Evolutionary conservation across 2,797 vertebrate genomes (phyloP), one percentile per base, ranked within the genome.

Genomic region (Poecilia picta): DNA sequence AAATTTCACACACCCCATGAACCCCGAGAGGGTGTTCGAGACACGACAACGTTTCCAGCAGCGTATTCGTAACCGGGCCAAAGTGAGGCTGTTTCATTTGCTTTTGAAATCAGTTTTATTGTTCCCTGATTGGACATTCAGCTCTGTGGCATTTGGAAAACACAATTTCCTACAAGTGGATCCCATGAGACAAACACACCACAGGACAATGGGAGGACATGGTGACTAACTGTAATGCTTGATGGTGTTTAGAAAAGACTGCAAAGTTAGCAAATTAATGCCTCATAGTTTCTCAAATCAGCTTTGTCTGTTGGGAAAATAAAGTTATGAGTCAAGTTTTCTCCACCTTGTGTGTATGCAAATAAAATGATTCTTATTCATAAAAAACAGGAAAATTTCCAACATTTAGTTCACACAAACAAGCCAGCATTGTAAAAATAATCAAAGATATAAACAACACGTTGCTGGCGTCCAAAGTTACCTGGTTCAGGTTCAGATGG

Each of bases 31-130:
- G 70, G 74, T 15, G 43, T 39, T 79, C 75, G 71, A 76, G 77
- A 80, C 36, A 75, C 49, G 49, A 13, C 39, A 33, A 74, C 80
- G 75, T 79, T 49, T 77, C 55, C 43, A 49, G 71, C 76, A 33
- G 75, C n/a, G 66, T 80, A 75, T 62, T 2, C 33, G 53, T 33
- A 81, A 81, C 41, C 41, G 0, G 2, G 25, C 13, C 33, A 5
- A 57, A 81, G 3, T 76, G 81, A 45, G 71, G 75, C 76, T 45
- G 2, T 79, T 87, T 82, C 73, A 88, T 88, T 89, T 86, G 81
- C 74, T 75, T 76, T 73, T 85, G 76, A 82, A 90, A 88, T 85
- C 71, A 76, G 75, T 66, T 82, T 87, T 73, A 77, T 84, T 46
- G 83, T 81, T 78, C 76, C 89, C 76, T 25, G 80, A 79, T 78